Percentiles rank a stretch among this genome's conserved stretches.
Conservation (phyloP, 2,888 invertebrate species). For the Cheilosia soror region DNA sequence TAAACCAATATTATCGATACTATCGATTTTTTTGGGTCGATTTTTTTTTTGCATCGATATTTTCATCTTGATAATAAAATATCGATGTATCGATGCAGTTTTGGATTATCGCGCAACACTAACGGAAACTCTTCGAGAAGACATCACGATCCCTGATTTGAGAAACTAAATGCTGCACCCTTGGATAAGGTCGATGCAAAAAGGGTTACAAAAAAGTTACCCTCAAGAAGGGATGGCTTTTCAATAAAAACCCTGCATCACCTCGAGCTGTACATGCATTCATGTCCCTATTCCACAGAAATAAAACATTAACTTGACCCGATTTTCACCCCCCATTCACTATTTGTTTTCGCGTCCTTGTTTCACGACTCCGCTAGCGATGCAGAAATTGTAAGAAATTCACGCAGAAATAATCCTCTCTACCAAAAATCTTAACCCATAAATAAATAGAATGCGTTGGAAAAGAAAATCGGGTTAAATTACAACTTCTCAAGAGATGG, state of each 20-base stretch:
- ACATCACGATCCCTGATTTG: no score
- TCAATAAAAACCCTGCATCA: not conserved
- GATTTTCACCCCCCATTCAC: not conserved
- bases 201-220: no score
- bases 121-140: no score
- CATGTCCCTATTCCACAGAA: not conserved
- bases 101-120: no score
- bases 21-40: no score
- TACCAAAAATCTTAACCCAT: conserved; percentile 59
- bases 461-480: conserved; percentile 58
- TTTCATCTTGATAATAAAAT: no score
- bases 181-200: not conserved
- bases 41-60: no score
- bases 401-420: not conserved
- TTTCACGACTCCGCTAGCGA: not conserved
- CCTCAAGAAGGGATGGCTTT: not conserved
- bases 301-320: conserved; percentile 21
- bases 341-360: not conserved
- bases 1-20: no score
- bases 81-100: no score
- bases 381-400: conserved; percentile 9
- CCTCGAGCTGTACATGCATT: not conserved
- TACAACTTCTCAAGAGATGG: conserved; percentile 40
- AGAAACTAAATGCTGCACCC: no score
- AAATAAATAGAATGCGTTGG: conserved; percentile 57